A percentile compares a stretch with the other conserved stretches of the same genome.
phyloP scores from a whole-genome alignment of 2,888 invertebrate genomes.

The Pollenia labialis region DNA sequence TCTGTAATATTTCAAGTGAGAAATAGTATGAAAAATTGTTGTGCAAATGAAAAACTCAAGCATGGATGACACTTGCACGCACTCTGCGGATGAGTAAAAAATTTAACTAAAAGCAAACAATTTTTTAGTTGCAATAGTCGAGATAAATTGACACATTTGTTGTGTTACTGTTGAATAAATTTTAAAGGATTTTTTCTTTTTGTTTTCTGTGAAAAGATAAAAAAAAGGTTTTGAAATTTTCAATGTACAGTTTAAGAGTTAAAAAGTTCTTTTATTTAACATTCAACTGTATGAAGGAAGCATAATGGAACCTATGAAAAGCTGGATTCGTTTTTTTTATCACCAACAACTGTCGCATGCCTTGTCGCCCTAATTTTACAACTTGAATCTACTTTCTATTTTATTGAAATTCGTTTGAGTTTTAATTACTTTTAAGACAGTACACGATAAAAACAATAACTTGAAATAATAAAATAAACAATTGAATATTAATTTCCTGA shows the following conservation, averaged over 20 bases:
- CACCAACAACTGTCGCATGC: background rate
- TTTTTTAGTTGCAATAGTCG: slow-evolving; percentile 32
- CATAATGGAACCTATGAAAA: too few relatives aligned
- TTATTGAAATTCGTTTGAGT: slow-evolving; percentile 2
- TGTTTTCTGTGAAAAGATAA: background rate
- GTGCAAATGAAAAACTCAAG: slow-evolving; percentile 40
- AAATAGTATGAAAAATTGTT: slow-evolving; percentile 23
- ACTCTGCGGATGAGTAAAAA: background rate
- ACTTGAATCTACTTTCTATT: background rate
- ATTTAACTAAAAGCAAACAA: slow-evolving; percentile 22
- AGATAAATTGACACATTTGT: slow-evolving; percentile 20
- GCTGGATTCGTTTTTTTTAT: background rate
- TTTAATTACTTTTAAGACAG: background rate
- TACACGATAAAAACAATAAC: background rate
- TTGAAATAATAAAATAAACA: background rate
- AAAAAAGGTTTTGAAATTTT: background rate
- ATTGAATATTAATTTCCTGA: slow-evolving; percentile 8
- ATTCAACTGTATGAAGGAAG: too few relatives aligned
- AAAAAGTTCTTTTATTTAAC: too few relatives aligned
- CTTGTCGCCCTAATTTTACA: background rate
- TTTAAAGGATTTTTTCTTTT: background rate
- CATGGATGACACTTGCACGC: slow-evolving; percentile 8
- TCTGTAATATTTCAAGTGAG: slow-evolving; percentile 58
- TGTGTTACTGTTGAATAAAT: background rate
- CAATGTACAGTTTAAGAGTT: too few relatives aligned